Evolutionary conservation across 2,888 invertebrate species (phyloP).

Genomic region (Amiota mariae): DNA sequence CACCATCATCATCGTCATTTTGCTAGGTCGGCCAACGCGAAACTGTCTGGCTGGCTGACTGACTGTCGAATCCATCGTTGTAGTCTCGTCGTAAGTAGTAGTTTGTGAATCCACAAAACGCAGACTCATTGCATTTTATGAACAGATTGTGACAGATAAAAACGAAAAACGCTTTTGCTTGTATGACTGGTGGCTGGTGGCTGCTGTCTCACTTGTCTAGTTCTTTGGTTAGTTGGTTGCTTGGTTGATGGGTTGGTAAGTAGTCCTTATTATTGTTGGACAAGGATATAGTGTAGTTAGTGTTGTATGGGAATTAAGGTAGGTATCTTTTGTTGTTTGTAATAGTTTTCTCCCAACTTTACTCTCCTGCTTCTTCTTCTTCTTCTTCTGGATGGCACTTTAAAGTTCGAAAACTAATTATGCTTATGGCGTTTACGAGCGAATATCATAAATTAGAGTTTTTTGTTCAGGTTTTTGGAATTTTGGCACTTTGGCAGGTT

Average conservation of each 20-base stretch:
- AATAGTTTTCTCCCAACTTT: too few species aligned
- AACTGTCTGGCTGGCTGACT: background rate
- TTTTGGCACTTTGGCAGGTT: background rate
- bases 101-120: constrained; percentile 6
- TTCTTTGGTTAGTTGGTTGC: background rate
- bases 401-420: constrained; percentile 71
- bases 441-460: constrained; percentile 25
- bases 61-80: background rate
- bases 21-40: background rate
- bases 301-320: background rate
- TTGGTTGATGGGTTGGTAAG: background rate
- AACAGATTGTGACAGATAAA: constrained; percentile 26
- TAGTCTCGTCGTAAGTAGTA: background rate
- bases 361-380: too few species aligned
- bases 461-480: background rate
- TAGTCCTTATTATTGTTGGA: background rate
- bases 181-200: background rate
- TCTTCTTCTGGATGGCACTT: constrained; percentile 51
- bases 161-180: background rate
- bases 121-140: constrained; percentile 28
- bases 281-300: background rate
- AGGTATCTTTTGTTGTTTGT: constrained; percentile 7
- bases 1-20: background rate
- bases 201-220: background rate
- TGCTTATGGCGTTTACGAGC: constrained; percentile 60